Evolutionary conservation across 64 coral and sea anemone species (phyloP).

Genomic region (Stichodactyla helianthus): DNA sequence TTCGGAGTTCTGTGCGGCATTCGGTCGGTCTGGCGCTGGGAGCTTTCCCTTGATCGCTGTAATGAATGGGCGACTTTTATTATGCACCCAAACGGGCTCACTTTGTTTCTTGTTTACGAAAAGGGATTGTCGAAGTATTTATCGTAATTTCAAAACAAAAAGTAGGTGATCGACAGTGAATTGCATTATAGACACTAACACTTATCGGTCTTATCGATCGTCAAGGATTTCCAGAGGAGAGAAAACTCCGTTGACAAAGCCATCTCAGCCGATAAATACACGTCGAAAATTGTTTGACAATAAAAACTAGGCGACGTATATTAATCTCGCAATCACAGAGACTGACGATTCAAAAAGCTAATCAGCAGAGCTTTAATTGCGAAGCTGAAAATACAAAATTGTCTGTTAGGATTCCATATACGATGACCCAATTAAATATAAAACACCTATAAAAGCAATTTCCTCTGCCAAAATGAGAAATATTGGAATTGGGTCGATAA

Average conservation of each 20-base stretch:
- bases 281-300: conserved; percentile 15
- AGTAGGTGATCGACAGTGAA: neutral
- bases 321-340: neutral
- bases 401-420: neutral
- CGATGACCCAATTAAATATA: neutral
- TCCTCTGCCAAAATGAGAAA: neutral
- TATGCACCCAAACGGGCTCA: neutral
- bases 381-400: neutral
- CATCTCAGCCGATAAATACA: neutral
- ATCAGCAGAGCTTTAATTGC: conserved; percentile 6
- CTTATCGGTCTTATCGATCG: neutral
- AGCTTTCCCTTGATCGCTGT: neutral
- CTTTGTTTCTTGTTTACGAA: conserved; percentile 10
- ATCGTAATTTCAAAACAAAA: conserved; percentile 14
- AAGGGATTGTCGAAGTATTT: conserved; percentile 2
- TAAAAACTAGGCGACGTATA: neutral
- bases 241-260: neutral
- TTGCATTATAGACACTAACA: neutral
- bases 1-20: neutral
- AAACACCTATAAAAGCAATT: conserved; percentile 22
- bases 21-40: neutral
- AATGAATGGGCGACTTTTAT: neutral
- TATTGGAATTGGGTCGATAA: neutral
- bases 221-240: neutral
- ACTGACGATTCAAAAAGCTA: neutral